phyloP scores from a whole-genome alignment of 2,797 vertebrate species.

The Pipistrellus pygmaeus region DNA sequence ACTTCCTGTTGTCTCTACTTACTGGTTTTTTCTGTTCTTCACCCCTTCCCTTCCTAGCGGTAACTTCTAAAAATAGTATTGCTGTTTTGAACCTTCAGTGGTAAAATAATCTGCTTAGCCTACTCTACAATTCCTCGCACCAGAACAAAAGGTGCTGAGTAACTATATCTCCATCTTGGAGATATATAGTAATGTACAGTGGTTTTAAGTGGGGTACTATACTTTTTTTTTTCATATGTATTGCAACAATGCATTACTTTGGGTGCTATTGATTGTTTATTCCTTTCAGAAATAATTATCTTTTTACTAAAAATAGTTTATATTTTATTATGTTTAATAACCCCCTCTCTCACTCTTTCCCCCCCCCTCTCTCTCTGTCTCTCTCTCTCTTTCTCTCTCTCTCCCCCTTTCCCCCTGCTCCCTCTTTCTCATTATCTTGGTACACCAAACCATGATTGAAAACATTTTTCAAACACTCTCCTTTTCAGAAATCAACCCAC shows the following conservation, averaged over 20 bases:
- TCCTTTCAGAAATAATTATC: background rate
- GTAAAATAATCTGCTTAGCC: background rate
- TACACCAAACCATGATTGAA: background rate
- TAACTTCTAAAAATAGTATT: background rate
- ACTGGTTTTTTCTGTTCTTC: background rate
- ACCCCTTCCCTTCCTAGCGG: background rate
- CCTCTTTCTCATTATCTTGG: background rate
- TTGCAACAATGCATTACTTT: background rate
- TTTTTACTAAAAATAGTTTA: background rate
- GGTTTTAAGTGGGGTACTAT: background rate
- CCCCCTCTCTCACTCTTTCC: too few relatives aligned
- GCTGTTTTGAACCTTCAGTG: background rate
- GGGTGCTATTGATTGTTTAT: background rate
- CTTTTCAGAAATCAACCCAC: background rate
- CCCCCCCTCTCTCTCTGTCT: too few relatives aligned
- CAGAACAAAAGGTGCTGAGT: background rate
- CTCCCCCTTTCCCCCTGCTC: background rate
- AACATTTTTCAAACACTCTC: background rate
- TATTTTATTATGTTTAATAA: background rate
- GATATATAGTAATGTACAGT: background rate
- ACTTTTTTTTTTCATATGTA: background rate
- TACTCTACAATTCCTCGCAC: background rate
- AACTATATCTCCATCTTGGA: background rate
- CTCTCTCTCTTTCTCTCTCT: too few relatives aligned
- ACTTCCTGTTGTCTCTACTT: background rate